Conservation (phyloP, 2,888 invertebrate genomes). For the Mayetiola destructor region DNA sequence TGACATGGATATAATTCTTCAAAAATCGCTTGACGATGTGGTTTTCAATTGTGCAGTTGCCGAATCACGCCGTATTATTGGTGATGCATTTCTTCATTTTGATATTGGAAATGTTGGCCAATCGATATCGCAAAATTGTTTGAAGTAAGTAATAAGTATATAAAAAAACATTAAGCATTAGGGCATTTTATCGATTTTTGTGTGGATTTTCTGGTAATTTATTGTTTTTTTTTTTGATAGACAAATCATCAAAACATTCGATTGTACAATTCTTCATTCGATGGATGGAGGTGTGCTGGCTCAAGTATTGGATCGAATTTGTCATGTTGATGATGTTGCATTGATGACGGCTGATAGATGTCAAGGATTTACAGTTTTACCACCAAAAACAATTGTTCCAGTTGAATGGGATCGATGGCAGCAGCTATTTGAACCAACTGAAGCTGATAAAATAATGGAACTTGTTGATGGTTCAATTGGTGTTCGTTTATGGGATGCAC, state of each 20-base stretch:
- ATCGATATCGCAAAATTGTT: constrained; percentile 40
- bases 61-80: constrained; percentile 44
- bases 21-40: constrained; percentile 41
- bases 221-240: constrained; percentile 16
- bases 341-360: constrained; percentile 41
- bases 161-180: too few relatives aligned
- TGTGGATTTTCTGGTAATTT: too few relatives aligned
- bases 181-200: too few relatives aligned
- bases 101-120: constrained; percentile 40
- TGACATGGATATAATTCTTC: constrained; percentile 58
- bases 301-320: constrained; percentile 43
- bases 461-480: constrained; percentile 26
- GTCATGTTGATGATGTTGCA: constrained; percentile 37
- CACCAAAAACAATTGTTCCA: constrained; percentile 52
- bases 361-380: constrained; percentile 46
- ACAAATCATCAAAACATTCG: constrained; percentile 41
- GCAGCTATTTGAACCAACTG: constrained; percentile 40
- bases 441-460: constrained; percentile 29
- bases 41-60: constrained; percentile 46
- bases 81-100: constrained; percentile 53
- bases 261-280: constrained; percentile 44
- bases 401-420: constrained; percentile 41
- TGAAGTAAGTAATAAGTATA: constrained; percentile 27
- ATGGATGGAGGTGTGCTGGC: constrained; percentile 44
- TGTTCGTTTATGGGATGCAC: constrained; percentile 32